These are phyloP conservation scores for Sphaeramia orbicularis DNA, from an alignment of 2,797 vertebrate species.

Conservation along the genomic window DNA sequence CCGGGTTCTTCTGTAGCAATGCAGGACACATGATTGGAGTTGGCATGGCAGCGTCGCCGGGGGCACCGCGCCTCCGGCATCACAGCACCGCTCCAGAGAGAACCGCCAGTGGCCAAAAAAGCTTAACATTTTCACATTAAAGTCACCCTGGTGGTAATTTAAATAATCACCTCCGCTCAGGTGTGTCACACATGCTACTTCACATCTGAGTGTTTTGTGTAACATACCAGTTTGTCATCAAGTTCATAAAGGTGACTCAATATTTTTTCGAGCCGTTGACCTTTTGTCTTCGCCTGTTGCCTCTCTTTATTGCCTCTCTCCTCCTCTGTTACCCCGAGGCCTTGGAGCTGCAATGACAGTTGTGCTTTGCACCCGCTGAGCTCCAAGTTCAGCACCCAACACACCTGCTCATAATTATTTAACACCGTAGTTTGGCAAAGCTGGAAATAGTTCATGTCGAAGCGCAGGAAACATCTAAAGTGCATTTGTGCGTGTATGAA, in stretches of 20 bases:
- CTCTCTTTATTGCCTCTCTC: conserved; percentile 17
- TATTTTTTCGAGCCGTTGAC: conserved; percentile 31
- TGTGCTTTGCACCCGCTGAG: conserved; percentile 23
- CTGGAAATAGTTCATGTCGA: conserved; percentile 33
- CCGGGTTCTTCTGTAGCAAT: conserved; percentile 70
- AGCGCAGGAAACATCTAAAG: conserved; percentile 54
- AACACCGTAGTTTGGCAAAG: conserved; percentile 52
- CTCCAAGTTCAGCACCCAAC: conserved; percentile 34
- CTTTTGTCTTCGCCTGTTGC: conserved; percentile 20
- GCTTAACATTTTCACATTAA: conserved; percentile 39
- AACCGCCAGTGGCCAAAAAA: conserved; percentile 54
- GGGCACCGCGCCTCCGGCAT: conserved; percentile 71
- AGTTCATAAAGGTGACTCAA: conserved; percentile 27
- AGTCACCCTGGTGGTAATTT: conserved; percentile 48
- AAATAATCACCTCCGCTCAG: conserved; percentile 44
- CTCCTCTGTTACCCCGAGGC: conserved; percentile 25
- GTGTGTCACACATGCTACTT: conserved; percentile 19
- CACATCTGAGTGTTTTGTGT: conserved; percentile 29
- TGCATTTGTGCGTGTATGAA: conserved; percentile 37
- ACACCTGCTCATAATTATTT: conserved; percentile 72
- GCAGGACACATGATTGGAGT: conserved; percentile 79
- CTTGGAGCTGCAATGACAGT: conserved; percentile 37
- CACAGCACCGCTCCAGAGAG: conserved; percentile 50
- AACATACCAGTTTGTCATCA: conserved; percentile 17
- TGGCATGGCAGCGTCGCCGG: conserved; percentile 80